Evolutionary conservation across 2,888 invertebrate genomes (phyloP), one percentile per base, ranked within the genome.

Genomic region (Lordiphosa andalusiaca): DNA sequence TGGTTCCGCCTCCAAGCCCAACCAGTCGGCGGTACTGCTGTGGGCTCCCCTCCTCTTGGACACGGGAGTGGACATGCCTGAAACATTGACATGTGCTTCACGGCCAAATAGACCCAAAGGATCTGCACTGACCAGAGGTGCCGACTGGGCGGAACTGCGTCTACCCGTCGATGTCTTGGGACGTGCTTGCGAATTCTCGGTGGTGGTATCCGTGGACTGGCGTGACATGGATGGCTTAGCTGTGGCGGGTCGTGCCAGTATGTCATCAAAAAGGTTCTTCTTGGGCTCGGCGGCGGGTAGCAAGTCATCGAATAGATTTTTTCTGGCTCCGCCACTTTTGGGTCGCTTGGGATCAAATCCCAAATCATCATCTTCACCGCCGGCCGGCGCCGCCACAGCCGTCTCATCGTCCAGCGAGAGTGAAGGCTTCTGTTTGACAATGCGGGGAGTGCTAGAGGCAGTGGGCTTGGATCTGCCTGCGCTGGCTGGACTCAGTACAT

Each of bases 331-430:
- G 4, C 69, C 68, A 40, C 73, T 83, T 59, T 89, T 90, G 0
- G 89, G 89, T 12, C 86, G 86, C 55, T 85, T 90, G 0, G 90
- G 90, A 77, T 90, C 90, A 44, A 90, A 90, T 0, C 90, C 90
- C 39, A 90, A 64, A 52, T 90, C 90, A 21, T 84, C 85, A 23
- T 88, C 76, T 6, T 88, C 80, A 16, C 86, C 84, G 9, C 30
- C 30, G 3, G 30, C 33, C 4, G 9, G 25, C 4, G 42, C 42
- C n/a, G 74, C 69, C 53, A 3, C 13, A 1, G 44, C 44, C 12
- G 74, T 69, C 52, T 74, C 77, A 42, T 83, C 84, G 7, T 77
- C 73, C 38, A 69, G 51, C 3, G 84, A 71, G 1, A 71, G 53
- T 0, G 84, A 82, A 1, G 78, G 75, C 16, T 81, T 78, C 41